Conservation (phyloP, 2,797 vertebrate species). For the Myotis myotis region DNA sequence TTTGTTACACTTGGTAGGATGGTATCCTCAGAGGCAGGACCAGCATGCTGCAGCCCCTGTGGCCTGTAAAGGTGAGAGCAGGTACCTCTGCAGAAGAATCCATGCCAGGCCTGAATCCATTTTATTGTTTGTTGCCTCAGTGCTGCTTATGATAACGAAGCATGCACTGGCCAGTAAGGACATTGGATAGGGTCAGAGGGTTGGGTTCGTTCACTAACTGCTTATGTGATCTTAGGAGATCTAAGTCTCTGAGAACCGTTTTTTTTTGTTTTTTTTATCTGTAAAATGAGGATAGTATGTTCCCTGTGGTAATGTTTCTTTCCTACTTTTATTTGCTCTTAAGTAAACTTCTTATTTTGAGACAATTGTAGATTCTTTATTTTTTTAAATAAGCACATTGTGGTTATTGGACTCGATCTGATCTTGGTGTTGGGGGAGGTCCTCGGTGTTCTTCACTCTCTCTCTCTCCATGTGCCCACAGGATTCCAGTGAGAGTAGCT, state of each 20-base stretch:
- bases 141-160: not conserved
- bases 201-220: not conserved
- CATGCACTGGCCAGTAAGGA: not conserved
- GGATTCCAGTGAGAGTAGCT: conserved; percentile 89
- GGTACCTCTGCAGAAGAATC: not conserved
- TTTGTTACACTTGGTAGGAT: not conserved
- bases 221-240: not conserved
- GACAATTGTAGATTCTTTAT: not conserved
- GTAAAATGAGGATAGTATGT: not conserved
- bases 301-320: not conserved
- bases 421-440: not conserved
- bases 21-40: not conserved
- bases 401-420: not conserved
- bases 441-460: not conserved
- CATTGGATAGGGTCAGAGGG: not conserved
- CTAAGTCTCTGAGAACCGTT: conserved; percentile 6
- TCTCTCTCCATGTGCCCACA: conserved; percentile 75
- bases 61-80: not conserved
- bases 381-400: not conserved
- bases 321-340: not conserved
- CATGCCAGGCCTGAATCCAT: not conserved
- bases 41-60: not conserved
- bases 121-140: not conserved
- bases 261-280: conserved; percentile 19
- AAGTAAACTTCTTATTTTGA: conserved; percentile 25